Conservation (phyloP, 1,140 invertebrate genomes). For the Drosophila leontia region DNA sequence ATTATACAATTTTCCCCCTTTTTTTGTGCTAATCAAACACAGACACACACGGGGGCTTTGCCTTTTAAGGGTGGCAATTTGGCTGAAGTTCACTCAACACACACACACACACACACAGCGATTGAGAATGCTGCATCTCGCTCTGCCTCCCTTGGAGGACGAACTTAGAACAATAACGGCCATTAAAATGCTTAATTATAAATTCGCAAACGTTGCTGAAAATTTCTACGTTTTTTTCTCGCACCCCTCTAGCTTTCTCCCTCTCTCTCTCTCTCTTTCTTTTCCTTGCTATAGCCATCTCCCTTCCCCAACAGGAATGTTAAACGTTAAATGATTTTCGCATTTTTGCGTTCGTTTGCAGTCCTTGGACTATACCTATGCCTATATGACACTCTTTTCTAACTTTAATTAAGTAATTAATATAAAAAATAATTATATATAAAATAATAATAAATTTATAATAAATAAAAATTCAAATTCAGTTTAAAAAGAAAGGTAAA, state of each 20-base stretch:
- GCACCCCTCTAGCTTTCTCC: background rate
- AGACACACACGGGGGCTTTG: conserved; percentile 19
- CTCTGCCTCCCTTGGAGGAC: background rate
- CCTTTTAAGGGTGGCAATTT: conserved; percentile 83
- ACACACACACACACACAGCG: conserved; percentile 21
- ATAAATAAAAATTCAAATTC: too few species aligned
- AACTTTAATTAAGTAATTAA: background rate
- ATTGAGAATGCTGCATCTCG: conserved; percentile 5
- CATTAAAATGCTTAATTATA: conserved; percentile 84
- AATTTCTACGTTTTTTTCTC: conserved; percentile 48
- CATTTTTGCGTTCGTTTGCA: conserved; percentile 39
- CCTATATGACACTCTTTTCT: background rate
- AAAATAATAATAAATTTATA: too few species aligned
- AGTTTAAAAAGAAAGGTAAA: too few species aligned
- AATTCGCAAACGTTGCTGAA: conserved; percentile 82
- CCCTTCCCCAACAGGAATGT: conserved; percentile 13
- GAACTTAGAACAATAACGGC: conserved; percentile 78
- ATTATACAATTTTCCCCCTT: conserved; percentile 55
- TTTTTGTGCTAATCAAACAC: conserved; percentile 72
- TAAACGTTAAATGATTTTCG: conserved; percentile 49
- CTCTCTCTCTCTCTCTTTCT: background rate
- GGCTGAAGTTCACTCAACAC: conserved; percentile 67
- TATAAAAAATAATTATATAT: too few species aligned
- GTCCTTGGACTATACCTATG: conserved; percentile 7
- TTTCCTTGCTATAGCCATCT: background rate